phyloP scores from a whole-genome alignment of 2,888 invertebrate genomes.

The Tuberolachnus salignus region DNA sequence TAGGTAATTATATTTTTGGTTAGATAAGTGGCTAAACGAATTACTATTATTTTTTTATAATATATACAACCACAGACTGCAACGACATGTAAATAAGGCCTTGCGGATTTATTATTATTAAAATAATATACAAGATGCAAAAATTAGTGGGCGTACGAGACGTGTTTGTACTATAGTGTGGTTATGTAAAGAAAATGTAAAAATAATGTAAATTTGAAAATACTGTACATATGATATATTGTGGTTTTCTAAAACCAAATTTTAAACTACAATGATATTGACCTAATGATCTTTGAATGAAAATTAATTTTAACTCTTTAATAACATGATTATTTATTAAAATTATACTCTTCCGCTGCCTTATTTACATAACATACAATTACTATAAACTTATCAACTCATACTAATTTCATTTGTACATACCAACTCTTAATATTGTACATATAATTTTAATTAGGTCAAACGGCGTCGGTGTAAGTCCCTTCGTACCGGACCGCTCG shows the following conservation, averaged over 20 bases:
- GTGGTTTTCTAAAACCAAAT: conserved; percentile 23
- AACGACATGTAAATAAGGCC: conserved; percentile 54
- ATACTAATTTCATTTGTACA: conserved; percentile 44
- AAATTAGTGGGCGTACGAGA: not conserved
- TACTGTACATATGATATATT: conserved; percentile 34
- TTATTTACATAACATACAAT: conserved; percentile 46
- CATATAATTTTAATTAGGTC: conserved; percentile 55
- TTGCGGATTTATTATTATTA: conserved; percentile 41
- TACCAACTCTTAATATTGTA: conserved; percentile 48
- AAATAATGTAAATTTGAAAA: conserved; percentile 22
- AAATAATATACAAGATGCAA: conserved; percentile 2
- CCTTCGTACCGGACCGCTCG: conserved; percentile 52
- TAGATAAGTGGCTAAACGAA: conserved; percentile 52
- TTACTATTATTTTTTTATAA: conserved; percentile 35
- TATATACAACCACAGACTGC: conserved; percentile 36
- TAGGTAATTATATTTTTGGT: conserved; percentile 44
- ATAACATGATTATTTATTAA: conserved; percentile 23
- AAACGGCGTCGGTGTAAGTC: conserved; percentile 57
- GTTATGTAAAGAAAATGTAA: conserved; percentile 26
- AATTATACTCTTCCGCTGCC: conserved; percentile 33
- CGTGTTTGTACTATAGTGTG: conserved; percentile 16
- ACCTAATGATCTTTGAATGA: conserved; percentile 12
- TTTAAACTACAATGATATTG: conserved; percentile 7
- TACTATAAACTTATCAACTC: conserved; percentile 4
- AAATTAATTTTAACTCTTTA: not conserved